These are phyloP conservation scores for Phalloptychus januarius DNA, from an alignment of 2,797 vertebrate species.

Conservation along the genomic window DNA sequence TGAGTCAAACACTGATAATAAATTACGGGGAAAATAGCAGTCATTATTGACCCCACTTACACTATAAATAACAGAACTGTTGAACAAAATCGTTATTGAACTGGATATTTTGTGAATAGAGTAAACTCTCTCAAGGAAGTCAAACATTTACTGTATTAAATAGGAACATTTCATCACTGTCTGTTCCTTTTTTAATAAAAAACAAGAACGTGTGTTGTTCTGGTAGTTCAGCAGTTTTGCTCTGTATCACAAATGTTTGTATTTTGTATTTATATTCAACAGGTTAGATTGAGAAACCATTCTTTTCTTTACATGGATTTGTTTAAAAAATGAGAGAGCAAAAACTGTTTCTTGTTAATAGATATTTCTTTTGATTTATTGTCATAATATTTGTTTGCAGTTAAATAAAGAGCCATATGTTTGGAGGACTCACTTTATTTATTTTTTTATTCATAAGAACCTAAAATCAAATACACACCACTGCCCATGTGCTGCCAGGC, in stretches of 20 bases:
- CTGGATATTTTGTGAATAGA: conserved; percentile 79
- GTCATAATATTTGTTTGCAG: conserved; percentile 73
- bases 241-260: conserved; percentile 46
- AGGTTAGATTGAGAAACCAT: conserved; percentile 41
- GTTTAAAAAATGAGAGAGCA: conserved; percentile 50
- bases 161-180: conserved; percentile 56
- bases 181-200: conserved; percentile 37
- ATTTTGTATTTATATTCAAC: conserved; percentile 66
- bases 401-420: conserved; percentile 82
- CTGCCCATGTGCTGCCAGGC: neutral
- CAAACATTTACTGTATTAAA: conserved; percentile 72
- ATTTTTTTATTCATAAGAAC: neutral
- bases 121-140: conserved; percentile 73
- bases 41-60: conserved; percentile 46
- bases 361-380: conserved; percentile 74
- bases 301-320: conserved; percentile 60
- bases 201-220: conserved; percentile 58
- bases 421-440: conserved; percentile 55
- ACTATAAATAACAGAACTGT: conserved; percentile 40
- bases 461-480: neutral
- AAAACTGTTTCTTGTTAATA: conserved; percentile 49
- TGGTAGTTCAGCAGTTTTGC: conserved; percentile 59
- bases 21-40: conserved; percentile 32
- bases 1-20: conserved; percentile 76
- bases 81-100: conserved; percentile 64